A percentile compares a stretch with the other conserved stretches of the same genome.
phyloP scores from a whole-genome alignment of 2,888 invertebrate species.

The Tanytarsus gracilentus region DNA sequence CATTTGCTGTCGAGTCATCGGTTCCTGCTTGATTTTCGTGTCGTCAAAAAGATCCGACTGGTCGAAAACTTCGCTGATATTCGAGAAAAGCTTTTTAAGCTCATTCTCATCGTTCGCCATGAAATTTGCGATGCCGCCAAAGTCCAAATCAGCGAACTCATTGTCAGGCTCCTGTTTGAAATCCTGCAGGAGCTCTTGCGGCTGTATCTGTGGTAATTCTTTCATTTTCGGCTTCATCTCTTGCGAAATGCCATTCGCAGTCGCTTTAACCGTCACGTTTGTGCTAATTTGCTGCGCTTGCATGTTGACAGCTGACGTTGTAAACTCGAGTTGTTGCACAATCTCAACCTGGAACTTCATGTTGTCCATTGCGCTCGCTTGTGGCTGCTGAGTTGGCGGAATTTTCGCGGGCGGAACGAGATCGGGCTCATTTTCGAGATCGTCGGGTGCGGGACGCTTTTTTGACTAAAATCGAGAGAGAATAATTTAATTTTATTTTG shows the following conservation, averaged over 20 bases:
- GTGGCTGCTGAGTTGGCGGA: background rate
- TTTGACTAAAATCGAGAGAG: conserved; percentile 41
- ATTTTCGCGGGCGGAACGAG: conserved; percentile 33
- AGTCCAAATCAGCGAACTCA: conserved; percentile 73
- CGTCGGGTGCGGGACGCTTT: conserved; percentile 62
- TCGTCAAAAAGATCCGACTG: conserved; percentile 42
- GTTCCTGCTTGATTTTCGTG: conserved; percentile 36
- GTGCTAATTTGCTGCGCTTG: conserved; percentile 86
- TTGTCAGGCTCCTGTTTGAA: conserved; percentile 73
- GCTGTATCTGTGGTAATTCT: conserved; percentile 41
- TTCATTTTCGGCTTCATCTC: conserved; percentile 5
- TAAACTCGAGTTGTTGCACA: conserved; percentile 84
- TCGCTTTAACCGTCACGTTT: conserved; percentile 81
- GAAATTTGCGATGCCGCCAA: conserved; percentile 65
- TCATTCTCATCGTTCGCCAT: conserved; percentile 75
- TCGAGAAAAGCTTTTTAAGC: conserved; percentile 71
- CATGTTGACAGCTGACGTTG: conserved; percentile 75
- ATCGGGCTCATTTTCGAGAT: conserved; percentile 46
- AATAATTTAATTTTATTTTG: conserved; percentile 23
- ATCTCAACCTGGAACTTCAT: conserved; percentile 87
- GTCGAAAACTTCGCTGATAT: conserved; percentile 77
- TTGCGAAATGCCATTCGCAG: conserved; percentile 48
- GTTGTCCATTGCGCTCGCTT: conserved; percentile 36
- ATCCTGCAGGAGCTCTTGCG: conserved; percentile 44
- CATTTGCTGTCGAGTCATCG: conserved; percentile 32